Base-by-base conservation (phyloP, 2,113 vertebrate genomes). In the Synodontis membranacea region DNA sequence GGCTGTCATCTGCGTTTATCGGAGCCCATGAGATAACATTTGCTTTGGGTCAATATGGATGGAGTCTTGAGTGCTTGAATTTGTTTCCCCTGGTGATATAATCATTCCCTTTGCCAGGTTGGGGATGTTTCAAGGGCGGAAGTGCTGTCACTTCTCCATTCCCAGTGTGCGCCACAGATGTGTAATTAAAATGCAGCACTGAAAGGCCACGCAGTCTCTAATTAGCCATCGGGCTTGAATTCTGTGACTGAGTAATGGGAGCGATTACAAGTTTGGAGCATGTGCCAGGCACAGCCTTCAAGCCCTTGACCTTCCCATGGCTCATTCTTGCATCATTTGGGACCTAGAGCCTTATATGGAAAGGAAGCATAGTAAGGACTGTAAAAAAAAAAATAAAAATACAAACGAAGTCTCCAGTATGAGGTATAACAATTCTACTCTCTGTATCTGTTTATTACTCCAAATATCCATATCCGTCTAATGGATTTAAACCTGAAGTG, bases 201-300 rank as follows among this genome's bases (percentile, higher is more conserved):
- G 70, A 93, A 90, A 92, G 92, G 90, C 89, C 70, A 86, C 34
- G 7, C 89, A 94, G 92, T 94, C 92, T 93, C 91, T 94, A 94
- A 95, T 96, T 95, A 96, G 93, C 92, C 88, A 89, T 89, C 90
- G 58, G 58, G 80, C 72, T 89, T 87, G 44, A 92, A 94, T 95
- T 96, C 94, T 94, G 92, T 80, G 58, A 91, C 94, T 94, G 93
- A 95, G 94, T 54, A 83, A 84, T 94, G 92, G 91, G 90, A 91
- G 89, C 42, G 91, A 91, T 94, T 95, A 96, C 94, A 94, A 95
- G 94, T 89, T 89, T 90, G 91, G 92, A 94, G 94, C 94, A 94
- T 94, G 90, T 90, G 92, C 93, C 92, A 88, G 64, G 34, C 34
- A 62, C n/a, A 58, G 31, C 80, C 34, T 62, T 88, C 58, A 46